Evolutionary conservation across 2,888 invertebrate species (phyloP).

Genomic region (Rhagophthalmus giganteus): DNA sequence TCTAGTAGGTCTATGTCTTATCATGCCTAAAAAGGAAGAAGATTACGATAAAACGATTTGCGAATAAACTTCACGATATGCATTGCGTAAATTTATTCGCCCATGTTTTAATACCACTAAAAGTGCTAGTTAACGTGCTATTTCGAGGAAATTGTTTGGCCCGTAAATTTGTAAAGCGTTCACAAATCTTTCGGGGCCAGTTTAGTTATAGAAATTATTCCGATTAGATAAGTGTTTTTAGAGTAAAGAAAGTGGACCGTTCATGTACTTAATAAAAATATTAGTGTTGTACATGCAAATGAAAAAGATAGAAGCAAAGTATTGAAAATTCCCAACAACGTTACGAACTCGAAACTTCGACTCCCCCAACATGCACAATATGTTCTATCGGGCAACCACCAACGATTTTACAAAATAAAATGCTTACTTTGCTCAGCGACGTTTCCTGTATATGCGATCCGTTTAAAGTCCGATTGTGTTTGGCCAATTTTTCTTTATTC

Average conservation of each 20-base stretch:
- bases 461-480: constrained; percentile 69
- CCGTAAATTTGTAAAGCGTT: too few relatives aligned
- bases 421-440: constrained; percentile 77
- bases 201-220: neutral
- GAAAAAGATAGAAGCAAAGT: neutral
- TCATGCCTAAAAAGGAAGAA: constrained; percentile 28
- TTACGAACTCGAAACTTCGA: neutral
- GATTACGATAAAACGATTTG: neutral
- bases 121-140: too few relatives aligned
- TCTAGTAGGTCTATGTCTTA: constrained; percentile 17
- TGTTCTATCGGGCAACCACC: neutral
- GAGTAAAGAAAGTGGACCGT: neutral
- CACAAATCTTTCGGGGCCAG: too few relatives aligned
- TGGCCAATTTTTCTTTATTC: constrained; percentile 81
- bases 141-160: too few relatives aligned
- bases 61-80: neutral
- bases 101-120: too few relatives aligned
- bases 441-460: constrained; percentile 76
- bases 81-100: too few relatives aligned
- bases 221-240: neutral
- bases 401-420: constrained; percentile 9
- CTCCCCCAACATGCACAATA: neutral
- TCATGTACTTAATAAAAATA: neutral
- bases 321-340: neutral
- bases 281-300: too few relatives aligned